phyloP scores from a whole-genome alignment of 92 coral and sea anemone species.

The Paramuricea clavata region DNA sequence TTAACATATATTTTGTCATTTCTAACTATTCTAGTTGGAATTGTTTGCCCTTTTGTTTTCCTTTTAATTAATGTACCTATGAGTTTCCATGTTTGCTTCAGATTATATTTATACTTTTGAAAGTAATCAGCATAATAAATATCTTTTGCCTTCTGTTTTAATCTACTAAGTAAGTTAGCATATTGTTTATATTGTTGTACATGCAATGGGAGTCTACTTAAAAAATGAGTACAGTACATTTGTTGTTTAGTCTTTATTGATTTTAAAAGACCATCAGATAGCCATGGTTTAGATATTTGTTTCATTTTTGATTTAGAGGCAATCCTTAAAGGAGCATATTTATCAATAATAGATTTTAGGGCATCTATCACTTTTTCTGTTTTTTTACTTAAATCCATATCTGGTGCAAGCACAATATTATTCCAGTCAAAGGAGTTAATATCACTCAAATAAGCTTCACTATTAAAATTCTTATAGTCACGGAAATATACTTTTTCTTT shows the following conservation, averaged over 20 bases:
- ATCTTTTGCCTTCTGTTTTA: not conserved
- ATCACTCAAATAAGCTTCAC: slow-evolving; percentile 49
- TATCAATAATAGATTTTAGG: not conserved
- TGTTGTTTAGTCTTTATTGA: slow-evolving; percentile 6
- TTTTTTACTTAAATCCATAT: not conserved
- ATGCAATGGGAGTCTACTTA: not conserved
- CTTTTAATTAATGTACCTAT: slow-evolving; percentile 53
- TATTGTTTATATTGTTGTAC: no score
- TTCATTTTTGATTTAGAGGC: not conserved
- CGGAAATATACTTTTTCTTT: slow-evolving; percentile 27
- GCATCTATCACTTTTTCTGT: not conserved
- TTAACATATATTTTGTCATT: slow-evolving; percentile 51
- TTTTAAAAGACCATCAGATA: slow-evolving; percentile 2
- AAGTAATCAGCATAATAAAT: slow-evolving; percentile 12
- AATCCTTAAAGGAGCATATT: not conserved
- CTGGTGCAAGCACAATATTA: not conserved
- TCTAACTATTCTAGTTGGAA: slow-evolving; percentile 46
- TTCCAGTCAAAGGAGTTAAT: slow-evolving; percentile 49
- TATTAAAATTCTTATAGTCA: slow-evolving; percentile 64
- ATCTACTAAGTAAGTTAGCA: not conserved
- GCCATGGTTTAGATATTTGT: not conserved
- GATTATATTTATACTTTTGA: slow-evolving; percentile 33
- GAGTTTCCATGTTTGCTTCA: no score
- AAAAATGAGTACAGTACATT: no score
- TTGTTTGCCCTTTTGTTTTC: slow-evolving; percentile 61